These are phyloP conservation scores for Dendrocincla fuliginosa DNA, from an alignment of 2,797 vertebrate genomes.

Conservation along the genomic window DNA sequence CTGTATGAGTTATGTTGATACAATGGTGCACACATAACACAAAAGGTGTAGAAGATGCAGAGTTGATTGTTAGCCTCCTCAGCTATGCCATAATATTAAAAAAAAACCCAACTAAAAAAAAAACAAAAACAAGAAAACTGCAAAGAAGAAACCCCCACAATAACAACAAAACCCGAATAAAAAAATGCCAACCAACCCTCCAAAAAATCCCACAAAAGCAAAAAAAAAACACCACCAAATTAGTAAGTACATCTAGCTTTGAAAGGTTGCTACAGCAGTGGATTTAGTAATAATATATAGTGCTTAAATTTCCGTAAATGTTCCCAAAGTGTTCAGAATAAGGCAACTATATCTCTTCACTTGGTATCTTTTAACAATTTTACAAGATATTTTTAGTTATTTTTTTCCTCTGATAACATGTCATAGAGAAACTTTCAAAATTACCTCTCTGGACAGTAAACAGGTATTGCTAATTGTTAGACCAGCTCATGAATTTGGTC, in stretches of 20 bases:
- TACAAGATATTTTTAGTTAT: neutral
- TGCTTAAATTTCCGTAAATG: neutral
- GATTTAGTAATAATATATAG: neutral
- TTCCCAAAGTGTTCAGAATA: neutral
- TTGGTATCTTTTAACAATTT: neutral
- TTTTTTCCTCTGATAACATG: fast-evolving
- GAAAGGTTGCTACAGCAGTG: neutral
- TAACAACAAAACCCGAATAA: neutral
- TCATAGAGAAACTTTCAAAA: neutral
- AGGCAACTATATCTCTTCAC: neutral
- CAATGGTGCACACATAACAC: neutral
- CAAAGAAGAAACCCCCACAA: neutral
- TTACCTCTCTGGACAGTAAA: neutral
- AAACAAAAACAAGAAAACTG: too few relatives aligned
- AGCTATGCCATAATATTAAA: neutral
- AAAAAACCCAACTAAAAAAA: neutral
- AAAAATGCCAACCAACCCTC: neutral
- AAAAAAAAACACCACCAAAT: neutral
- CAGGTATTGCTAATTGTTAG: neutral
- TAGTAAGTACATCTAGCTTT: neutral
- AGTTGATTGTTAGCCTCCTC: neutral
- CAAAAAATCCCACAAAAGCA: neutral
- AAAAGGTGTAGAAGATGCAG: neutral
- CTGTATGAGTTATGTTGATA: neutral
- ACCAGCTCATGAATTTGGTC: neutral